A percentile compares a stretch with the other conserved stretches of the same genome.
phyloP scores from a whole-genome alignment of 2,113 vertebrate genomes.

The Phylloscopus trochilus region DNA sequence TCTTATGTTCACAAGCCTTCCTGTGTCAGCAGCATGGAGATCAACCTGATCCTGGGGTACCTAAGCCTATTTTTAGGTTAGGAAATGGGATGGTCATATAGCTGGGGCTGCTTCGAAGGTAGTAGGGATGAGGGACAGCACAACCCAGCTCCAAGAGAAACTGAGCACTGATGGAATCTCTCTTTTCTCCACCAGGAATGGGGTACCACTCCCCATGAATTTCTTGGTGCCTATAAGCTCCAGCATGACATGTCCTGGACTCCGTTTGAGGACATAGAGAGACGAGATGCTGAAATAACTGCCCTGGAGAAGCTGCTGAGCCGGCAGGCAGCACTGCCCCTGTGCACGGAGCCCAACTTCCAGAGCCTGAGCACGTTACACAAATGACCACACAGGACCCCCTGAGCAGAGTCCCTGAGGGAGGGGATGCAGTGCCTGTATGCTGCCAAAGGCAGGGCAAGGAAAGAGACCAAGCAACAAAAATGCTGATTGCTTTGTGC shows the following conservation, averaged over 20 bases:
- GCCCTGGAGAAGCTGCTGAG: conserved; percentile 86
- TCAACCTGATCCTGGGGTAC: neutral
- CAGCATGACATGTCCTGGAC: conserved; percentile 97
- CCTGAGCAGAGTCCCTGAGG: too few relatives aligned
- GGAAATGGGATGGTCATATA: neutral
- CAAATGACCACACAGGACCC: neutral
- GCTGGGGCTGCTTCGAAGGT: neutral
- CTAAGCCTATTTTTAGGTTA: neutral
- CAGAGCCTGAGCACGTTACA: conserved; percentile 76
- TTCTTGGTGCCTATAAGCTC: conserved; percentile 89
- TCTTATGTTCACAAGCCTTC: neutral
- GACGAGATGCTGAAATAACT: conserved; percentile 81
- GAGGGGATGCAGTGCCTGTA: rapidly evolving
- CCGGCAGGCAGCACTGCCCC: conserved; percentile 76
- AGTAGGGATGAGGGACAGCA: neutral
- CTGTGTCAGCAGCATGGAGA: neutral
- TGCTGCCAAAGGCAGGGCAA: neutral
- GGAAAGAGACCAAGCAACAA: neutral
- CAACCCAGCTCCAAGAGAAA: neutral
- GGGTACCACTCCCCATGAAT: conserved; percentile 87
- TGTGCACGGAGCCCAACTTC: conserved; percentile 75
- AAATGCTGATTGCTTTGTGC: neutral
- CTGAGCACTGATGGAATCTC: neutral
- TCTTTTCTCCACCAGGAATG: conserved; percentile 83
- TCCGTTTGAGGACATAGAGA: conserved; percentile 80